Percentiles rank a stretch among this genome's conserved stretches.
phyloP scores from a whole-genome alignment of 2,797 vertebrate genomes.

The Syncerus caffer region DNA sequence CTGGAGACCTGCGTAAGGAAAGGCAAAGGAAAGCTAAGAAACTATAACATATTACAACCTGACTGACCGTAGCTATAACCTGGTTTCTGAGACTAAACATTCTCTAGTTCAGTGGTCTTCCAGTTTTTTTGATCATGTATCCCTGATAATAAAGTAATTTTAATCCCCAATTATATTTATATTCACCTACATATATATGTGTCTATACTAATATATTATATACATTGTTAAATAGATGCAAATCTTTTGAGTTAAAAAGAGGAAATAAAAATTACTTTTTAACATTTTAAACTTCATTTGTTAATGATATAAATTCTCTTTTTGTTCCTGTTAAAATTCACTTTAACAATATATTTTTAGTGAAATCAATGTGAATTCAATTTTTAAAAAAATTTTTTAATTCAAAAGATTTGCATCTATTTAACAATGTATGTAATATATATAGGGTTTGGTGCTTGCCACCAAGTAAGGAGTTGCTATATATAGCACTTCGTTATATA shows the following conservation, averaged over 20 bases:
- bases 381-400: neutral
- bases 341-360: neutral
- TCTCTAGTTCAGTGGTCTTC: neutral
- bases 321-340: slow-evolving; percentile 15
- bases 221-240: neutral
- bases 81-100: neutral
- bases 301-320: neutral
- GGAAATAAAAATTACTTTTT: neutral
- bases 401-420: too few relatives aligned
- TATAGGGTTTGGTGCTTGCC: too few relatives aligned
- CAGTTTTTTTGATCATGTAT: neutral
- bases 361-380: neutral
- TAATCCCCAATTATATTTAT: neutral
- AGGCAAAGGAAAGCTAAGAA: neutral
- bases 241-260: neutral
- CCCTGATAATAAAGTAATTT: neutral
- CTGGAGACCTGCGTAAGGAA: neutral
- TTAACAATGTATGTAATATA: too few relatives aligned
- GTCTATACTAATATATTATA: neutral
- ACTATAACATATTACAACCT: neutral
- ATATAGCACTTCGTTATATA: neutral
- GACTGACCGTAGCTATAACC: neutral
- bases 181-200: neutral
- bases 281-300: neutral
- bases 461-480: too few relatives aligned